Evolutionary conservation across 35 echinoderm and acorn worm species (phyloP).

Genomic region (Lytechinus pictus): DNA sequence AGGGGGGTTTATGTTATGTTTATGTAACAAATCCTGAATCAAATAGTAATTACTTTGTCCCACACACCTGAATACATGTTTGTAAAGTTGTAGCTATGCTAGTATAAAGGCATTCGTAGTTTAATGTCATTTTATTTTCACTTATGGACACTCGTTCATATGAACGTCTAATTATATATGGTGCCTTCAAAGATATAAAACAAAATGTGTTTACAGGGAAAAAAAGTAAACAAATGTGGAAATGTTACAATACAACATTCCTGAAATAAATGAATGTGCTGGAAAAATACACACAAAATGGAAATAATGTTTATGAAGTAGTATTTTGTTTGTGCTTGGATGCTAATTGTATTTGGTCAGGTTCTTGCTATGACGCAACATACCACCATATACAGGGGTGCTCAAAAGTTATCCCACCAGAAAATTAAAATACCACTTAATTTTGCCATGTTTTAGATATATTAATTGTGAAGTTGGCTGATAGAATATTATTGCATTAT

Average conservation of each 20-base stretch:
- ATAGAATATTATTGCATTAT: too few relatives aligned
- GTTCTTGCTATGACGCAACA: too few relatives aligned
- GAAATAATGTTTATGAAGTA: neutral
- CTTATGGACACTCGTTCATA: slow-evolving; percentile 12
- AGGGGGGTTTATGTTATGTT: too few relatives aligned
- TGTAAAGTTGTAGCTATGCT: neutral
- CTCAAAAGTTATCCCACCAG: too few relatives aligned
- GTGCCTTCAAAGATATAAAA: slow-evolving; percentile 44
- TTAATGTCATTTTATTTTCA: neutral
- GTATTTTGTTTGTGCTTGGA: neutral
- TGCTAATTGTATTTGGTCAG: too few relatives aligned
- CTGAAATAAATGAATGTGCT: slow-evolving; percentile 49
- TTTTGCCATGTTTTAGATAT: too few relatives aligned
- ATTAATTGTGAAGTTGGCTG: too few relatives aligned
- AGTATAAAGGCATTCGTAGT: neutral
- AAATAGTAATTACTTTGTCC: too few relatives aligned
- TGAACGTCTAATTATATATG: slow-evolving; percentile 18
- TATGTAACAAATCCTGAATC: neutral
- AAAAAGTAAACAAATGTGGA: slow-evolving; percentile 25
- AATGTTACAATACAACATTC: slow-evolving; percentile 23
- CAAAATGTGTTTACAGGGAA: slow-evolving; percentile 25
- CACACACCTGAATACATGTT: neutral
- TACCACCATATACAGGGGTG: too few relatives aligned
- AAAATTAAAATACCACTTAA: too few relatives aligned
- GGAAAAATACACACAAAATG: slow-evolving; percentile 33